Percentiles rank a stretch among this genome's conserved stretches.
These are phyloP conservation scores for Hydrochoerus hydrochaeris DNA, from an alignment of 2,113 vertebrate species.

Conservation along the genomic window DNA sequence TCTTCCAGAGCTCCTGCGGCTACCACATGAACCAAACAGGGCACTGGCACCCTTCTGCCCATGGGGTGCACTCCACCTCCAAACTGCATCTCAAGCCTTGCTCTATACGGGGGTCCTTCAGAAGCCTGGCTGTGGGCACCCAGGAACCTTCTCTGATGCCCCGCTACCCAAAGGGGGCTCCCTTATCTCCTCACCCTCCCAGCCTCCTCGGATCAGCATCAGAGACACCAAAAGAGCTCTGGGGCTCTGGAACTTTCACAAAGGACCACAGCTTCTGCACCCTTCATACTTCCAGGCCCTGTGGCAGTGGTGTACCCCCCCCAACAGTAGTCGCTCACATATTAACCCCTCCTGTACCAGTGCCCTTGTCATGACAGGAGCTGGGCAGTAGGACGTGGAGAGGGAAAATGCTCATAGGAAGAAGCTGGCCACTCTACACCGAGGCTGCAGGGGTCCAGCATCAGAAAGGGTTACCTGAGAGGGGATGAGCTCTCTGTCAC, in stretches of 20 bases:
- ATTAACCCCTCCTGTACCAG: constrained; percentile 55
- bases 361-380: constrained; percentile 4
- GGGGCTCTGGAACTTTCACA: constrained; percentile 38
- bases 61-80: not conserved
- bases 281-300: not conserved
- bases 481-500: not conserved
- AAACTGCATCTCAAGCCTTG: not conserved
- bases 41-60: not conserved
- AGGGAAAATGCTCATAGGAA: not conserved
- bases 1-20: not conserved
- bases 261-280: not conserved
- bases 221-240: not conserved
- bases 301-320: not conserved
- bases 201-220: not conserved
- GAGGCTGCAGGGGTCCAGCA: not conserved
- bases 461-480: not conserved
- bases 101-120: not conserved
- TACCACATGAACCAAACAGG: not conserved
- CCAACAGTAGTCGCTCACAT: not conserved
- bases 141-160: not conserved
- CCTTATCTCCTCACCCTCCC: not conserved
- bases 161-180: not conserved
- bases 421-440: constrained; percentile 9
- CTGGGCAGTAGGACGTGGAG: not conserved
- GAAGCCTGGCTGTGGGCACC: not conserved